Base-by-base conservation (phyloP, 2,888 invertebrate species). In the Apocheima hispidaria region DNA sequence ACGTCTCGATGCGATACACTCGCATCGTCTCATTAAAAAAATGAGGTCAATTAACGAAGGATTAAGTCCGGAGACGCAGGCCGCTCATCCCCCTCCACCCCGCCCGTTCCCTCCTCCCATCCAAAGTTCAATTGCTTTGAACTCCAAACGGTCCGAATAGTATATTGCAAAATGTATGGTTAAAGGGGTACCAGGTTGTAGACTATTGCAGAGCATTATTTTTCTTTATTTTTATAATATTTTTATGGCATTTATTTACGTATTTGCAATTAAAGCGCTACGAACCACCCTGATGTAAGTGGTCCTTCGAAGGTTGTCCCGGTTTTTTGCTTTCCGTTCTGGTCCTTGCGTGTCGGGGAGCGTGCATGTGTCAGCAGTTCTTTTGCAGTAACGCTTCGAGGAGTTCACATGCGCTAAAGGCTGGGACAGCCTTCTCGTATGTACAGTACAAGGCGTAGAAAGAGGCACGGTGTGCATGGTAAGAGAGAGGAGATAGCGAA, bases 291-390 rank as follows among this genome's bases (percentile, higher is more conserved):
- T 83, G 81, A 82, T 82, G 83, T 86, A 86, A 85, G 89, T 87
- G 88, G 89, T 90, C 92, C 92, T 88, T 92, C 92, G 90, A 93
- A 92, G 93, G 93, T 93, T 93, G 93, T 93, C 93, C 93, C 93
- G 93, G 93, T 91, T 93, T 93, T 91, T 89, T 88, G 88, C 88
- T 91, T 93, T 92, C 94, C 93, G 92, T 84, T 83, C 81, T 85
- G 88, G 84, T 90, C 89, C 85, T 82, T 75, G 78, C 80, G 75
- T 70, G 73, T 73, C 78, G 81, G 83, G 83, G 80, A 90, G 92
- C 92, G 93, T 92, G 91, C 90, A 88, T 88, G 89, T 75, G 70
- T 67, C 75, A 78, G 77, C 75, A 81, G 75, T 78, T 77, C 26
- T 43, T 81, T 75, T 79, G 78, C 60, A 60, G 65, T 50, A 61